Evolutionary conservation across 1,140 invertebrate species (phyloP), one percentile per base, ranked within the genome.

Genomic region (Bombus confusus): DNA sequence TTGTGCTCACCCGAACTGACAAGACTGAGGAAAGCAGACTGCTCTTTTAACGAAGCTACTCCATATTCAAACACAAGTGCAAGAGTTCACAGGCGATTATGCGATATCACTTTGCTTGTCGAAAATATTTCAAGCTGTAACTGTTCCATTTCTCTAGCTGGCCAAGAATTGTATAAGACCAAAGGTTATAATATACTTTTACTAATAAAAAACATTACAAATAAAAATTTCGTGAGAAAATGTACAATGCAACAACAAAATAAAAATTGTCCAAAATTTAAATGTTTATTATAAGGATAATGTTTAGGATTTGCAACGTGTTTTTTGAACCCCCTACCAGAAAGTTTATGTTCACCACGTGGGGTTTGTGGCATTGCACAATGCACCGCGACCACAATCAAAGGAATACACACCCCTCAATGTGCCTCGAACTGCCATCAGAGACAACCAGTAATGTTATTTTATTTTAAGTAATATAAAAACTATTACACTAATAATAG

Each of bases 251-350:
- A 31, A 41, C 8, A 13, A 74, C 0, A 18, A 31, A 47, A 59
- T 52, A n/a, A 25, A 12, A 80, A 68, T 28, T 52, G 18, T 52
- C 47, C 2, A 39, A 12, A n/a, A 39, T 57, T 77, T n/a, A 25
- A 8, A 28, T 59, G 47, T 13, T 71, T 41, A 62, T 41, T 5
- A n/a, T 18, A 52, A 43, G 2, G 13, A 25, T 37, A 5, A 31
- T 39, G 86, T 83, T 59, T n/a, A 91, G 89, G 88, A 66, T 91
- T 91, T 43, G 81, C 88, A 13, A 89, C 88, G 25, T 91, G 86
- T 68, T 89, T 89, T 57, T 28, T 85, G 15, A 71, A 86, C 57
- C 86, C 88, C 31, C 82, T 91, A n/a, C 84, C 86, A 1, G 74
- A 86, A 31, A 86, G 86, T 10, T 25, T 91, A 9, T 89, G 88